A percentile compares a stretch with the other conserved stretches of the same genome.
Evolutionary conservation across 1,140 invertebrate genomes (phyloP).

Genomic region (Medauroidea extradentata): DNA sequence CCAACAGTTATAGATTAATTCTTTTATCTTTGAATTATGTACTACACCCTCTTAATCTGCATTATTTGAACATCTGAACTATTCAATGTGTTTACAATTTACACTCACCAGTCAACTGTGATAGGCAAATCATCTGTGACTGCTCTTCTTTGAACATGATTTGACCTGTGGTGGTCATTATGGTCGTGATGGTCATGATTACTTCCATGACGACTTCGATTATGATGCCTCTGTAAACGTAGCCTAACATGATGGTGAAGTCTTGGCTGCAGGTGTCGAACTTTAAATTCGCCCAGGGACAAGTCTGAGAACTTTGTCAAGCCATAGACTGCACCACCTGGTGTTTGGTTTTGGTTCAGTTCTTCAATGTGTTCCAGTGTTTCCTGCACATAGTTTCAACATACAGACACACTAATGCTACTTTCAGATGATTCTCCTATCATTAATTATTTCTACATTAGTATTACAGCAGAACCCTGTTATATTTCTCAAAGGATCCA

Average conservation of each 20-base stretch:
- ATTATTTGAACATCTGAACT: too few species aligned
- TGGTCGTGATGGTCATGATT: constrained; percentile 24
- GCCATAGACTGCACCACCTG: constrained; percentile 60
- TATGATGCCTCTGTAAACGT: constrained; percentile 25
- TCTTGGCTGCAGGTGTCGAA: constrained; percentile 45
- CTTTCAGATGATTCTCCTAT: too few species aligned
- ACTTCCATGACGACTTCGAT: constrained; percentile 29
- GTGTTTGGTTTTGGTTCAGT: constrained; percentile 53
- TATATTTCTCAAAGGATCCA: too few species aligned
- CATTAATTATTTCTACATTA: too few species aligned
- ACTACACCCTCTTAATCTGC: too few species aligned
- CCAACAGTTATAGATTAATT: too few species aligned
- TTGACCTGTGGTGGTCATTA: constrained; percentile 29
- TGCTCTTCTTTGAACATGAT: constrained; percentile 23
- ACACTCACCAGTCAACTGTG: constrained; percentile 31
- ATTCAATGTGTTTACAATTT: too few species aligned
- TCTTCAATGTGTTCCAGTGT: constrained; percentile 55
- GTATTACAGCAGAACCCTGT: too few species aligned
- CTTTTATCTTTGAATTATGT: too few species aligned
- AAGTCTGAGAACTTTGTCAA: constrained; percentile 71
- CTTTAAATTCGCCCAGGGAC: constrained; percentile 62
- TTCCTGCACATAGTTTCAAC: constrained; percentile 52
- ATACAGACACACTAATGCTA: too few species aligned
- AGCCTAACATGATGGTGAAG: constrained; percentile 23
- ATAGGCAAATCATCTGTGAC: constrained; percentile 20